phyloP scores from a whole-genome alignment of 2,797 vertebrate species.

The Tragopan temminckii region DNA sequence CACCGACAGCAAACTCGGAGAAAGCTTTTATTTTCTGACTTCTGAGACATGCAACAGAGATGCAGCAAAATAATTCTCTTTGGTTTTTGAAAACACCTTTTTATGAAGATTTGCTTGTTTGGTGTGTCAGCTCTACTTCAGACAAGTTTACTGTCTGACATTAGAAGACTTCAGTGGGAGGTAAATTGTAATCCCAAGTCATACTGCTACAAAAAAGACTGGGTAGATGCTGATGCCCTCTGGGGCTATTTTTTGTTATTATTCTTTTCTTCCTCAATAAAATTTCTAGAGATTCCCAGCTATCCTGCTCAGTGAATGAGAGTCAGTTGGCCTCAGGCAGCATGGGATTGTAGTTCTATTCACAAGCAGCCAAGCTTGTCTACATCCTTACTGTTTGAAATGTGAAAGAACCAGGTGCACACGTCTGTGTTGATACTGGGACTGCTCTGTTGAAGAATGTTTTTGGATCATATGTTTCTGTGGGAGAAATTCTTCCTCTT shows the following conservation, averaged over 20 bases:
- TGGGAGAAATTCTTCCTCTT: not conserved
- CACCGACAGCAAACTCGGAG: not conserved
- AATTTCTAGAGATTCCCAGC: not conserved
- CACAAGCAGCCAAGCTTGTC: not conserved
- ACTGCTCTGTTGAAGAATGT: not conserved
- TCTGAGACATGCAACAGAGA: not conserved
- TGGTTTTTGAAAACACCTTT: not conserved
- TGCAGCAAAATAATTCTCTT: not conserved
- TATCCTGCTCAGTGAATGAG: not conserved
- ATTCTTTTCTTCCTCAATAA: not conserved
- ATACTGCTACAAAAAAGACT: not conserved
- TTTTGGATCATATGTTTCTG: not conserved
- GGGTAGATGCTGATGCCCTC: not conserved
- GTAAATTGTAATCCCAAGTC: not conserved
- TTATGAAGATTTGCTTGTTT: not conserved
- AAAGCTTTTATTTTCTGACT: not conserved
- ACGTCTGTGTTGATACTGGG: not conserved
- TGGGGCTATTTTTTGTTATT: too few species aligned
- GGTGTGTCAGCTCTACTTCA: not conserved
- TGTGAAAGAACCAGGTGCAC: not conserved
- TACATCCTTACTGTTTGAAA: not conserved
- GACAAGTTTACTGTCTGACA: not conserved
- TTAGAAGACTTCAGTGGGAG: not conserved
- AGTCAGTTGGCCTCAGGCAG: not conserved
- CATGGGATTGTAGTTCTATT: not conserved